A percentile compares a stretch with the other conserved stretches of the same genome.
These are phyloP conservation scores for Nemopilema nomurai DNA, from an alignment of 30 jellyfish, hydroid and myxozoan species.

Conservation along the genomic window DNA sequence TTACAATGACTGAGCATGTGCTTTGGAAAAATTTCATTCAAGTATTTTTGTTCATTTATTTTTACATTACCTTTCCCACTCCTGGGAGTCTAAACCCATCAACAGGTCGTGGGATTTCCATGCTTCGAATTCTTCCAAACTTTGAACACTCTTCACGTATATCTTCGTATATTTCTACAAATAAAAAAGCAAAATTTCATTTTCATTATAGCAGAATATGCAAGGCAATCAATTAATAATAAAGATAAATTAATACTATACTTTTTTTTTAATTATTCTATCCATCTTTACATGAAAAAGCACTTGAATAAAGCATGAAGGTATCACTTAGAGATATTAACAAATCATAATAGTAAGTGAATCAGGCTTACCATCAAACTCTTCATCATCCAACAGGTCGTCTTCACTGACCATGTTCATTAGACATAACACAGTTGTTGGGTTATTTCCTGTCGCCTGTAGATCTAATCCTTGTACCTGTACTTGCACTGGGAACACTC, in stretches of 20 bases:
- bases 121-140: conserved; percentile 86
- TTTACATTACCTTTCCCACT: conserved; percentile 96
- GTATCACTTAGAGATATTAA: too few species aligned
- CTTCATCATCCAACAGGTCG: conserved; percentile 94
- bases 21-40: too few species aligned
- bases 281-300: too few species aligned
- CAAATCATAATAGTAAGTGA: neutral
- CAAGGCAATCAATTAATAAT: too few species aligned
- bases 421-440: conserved; percentile 88
- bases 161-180: conserved; percentile 90
- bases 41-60: too few species aligned
- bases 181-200: neutral
- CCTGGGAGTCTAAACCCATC: conserved; percentile 79
- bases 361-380: conserved; percentile 80
- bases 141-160: conserved; percentile 96
- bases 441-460: conserved; percentile 63
- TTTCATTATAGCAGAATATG: neutral
- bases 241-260: too few species aligned
- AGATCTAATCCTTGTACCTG: conserved; percentile 94
- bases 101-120: conserved; percentile 96
- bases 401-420: conserved; percentile 93
- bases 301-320: too few species aligned
- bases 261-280: too few species aligned
- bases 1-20: too few species aligned
- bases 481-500: conserved; percentile 70